These are phyloP conservation scores for Drosophila pegasa DNA, from an alignment of 2,888 invertebrate species.

Conservation along the genomic window DNA sequence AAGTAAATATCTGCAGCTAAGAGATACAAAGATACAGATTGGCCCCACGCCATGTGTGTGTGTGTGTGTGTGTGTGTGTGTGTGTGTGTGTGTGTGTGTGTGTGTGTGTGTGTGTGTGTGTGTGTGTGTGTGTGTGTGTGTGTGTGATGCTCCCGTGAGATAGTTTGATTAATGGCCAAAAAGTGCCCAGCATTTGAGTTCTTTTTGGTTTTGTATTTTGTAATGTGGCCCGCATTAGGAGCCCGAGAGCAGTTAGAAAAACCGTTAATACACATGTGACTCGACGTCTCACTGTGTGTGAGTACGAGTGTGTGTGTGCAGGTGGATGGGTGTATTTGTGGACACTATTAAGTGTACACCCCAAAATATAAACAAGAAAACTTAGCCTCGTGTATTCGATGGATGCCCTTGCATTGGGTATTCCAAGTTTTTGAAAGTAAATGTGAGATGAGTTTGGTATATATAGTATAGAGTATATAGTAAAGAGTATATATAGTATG, in stretches of 20 bases:
- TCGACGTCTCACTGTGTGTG: constrained; percentile 10
- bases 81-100: constrained; percentile 9
- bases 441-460: not conserved
- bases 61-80: constrained; percentile 38
- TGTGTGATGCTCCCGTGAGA: constrained; percentile 82
- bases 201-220: constrained; percentile 55
- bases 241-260: constrained; percentile 49
- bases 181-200: constrained; percentile 57
- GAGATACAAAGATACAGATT: constrained; percentile 61
- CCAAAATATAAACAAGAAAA: constrained; percentile 63
- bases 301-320: constrained; percentile 1
- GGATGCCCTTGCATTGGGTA: not conserved
- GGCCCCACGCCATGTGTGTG: constrained; percentile 30
- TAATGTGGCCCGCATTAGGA: constrained; percentile 38
- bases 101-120: constrained; percentile 32
- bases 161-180: constrained; percentile 83
- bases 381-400: constrained; percentile 15
- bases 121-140: constrained; percentile 6
- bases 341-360: constrained; percentile 71
- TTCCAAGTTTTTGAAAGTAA: not conserved
- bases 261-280: constrained; percentile 65
- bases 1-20: constrained; percentile 74
- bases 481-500: too few species aligned
- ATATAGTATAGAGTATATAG: too few species aligned
- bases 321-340: constrained; percentile 34